Conservation (phyloP, 2,888 invertebrate genomes). For the Meganola albula region DNA sequence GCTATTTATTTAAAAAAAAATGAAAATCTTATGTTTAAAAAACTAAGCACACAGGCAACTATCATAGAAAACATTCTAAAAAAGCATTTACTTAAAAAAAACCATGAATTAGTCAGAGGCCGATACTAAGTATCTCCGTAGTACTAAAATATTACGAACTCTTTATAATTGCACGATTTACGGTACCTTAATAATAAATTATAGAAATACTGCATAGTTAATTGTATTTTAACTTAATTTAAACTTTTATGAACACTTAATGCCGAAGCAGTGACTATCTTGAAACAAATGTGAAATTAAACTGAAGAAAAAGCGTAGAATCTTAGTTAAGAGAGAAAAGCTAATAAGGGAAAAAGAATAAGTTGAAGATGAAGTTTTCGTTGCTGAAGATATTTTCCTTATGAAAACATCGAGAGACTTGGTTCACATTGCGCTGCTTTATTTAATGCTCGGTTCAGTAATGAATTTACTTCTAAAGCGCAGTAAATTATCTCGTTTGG, state of each 20-base stretch:
- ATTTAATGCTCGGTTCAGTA: conserved; percentile 39
- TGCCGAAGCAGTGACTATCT: conserved; percentile 32
- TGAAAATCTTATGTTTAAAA: no score
- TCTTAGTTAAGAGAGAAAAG: conserved; percentile 57
- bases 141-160: no score
- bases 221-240: conserved; percentile 7
- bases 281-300: conserved; percentile 45
- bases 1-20: no score
- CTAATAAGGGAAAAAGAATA: conserved; percentile 57
- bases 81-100: no score
- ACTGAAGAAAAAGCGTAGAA: conserved; percentile 48
- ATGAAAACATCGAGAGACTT: conserved; percentile 53
- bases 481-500: conserved; percentile 31
- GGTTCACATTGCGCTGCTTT: conserved; percentile 45
- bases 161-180: no score
- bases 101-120: no score
- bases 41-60: no score
- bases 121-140: no score
- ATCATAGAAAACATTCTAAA: no score
- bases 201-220: not conserved
- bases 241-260: conserved; percentile 32
- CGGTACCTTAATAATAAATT: no score
- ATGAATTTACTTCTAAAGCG: conserved; percentile 43
- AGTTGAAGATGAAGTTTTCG: conserved; percentile 58
- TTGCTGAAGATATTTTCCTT: conserved; percentile 54